phyloP scores from a whole-genome alignment of 2,113 vertebrate genomes.

The Dromas ardeola region DNA sequence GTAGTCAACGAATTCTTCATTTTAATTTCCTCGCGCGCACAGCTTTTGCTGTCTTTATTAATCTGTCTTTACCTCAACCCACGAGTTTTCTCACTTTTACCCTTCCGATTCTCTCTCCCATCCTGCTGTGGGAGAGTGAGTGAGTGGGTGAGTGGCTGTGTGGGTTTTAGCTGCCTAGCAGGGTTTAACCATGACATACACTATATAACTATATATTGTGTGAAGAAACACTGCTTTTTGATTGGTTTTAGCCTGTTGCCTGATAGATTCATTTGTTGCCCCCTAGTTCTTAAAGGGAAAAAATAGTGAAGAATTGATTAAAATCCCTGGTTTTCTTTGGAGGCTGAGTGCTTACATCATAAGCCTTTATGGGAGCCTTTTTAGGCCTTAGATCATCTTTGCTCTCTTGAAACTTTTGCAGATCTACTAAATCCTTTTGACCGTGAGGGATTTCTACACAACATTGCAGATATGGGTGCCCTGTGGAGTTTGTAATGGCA shows the following conservation, averaged over 20 bases:
- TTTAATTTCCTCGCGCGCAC: not conserved
- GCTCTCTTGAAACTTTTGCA: not conserved
- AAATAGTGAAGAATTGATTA: not conserved
- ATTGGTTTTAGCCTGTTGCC: not conserved
- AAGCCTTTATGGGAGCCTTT: not conserved
- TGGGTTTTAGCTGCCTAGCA: not conserved
- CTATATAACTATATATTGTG: not conserved
- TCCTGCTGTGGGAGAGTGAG: not conserved
- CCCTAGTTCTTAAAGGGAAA: not conserved
- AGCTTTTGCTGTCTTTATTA: not conserved
- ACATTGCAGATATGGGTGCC: not conserved
- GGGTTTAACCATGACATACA: not conserved
- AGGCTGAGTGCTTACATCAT: not conserved
- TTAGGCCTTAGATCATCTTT: not conserved
- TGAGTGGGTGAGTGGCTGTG: not conserved
- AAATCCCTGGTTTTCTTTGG: not conserved
- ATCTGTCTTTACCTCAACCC: not conserved
- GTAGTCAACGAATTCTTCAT: not conserved
- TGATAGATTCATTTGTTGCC: not conserved
- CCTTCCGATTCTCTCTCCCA: not conserved
- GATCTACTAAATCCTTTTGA: not conserved
- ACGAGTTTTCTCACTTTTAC: not conserved
- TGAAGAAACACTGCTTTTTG: not conserved
- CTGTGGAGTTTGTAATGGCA: not conserved
- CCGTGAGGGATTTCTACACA: not conserved